Base-by-base conservation (phyloP, 2,113 vertebrate genomes). In the Etia nguti region DNA sequence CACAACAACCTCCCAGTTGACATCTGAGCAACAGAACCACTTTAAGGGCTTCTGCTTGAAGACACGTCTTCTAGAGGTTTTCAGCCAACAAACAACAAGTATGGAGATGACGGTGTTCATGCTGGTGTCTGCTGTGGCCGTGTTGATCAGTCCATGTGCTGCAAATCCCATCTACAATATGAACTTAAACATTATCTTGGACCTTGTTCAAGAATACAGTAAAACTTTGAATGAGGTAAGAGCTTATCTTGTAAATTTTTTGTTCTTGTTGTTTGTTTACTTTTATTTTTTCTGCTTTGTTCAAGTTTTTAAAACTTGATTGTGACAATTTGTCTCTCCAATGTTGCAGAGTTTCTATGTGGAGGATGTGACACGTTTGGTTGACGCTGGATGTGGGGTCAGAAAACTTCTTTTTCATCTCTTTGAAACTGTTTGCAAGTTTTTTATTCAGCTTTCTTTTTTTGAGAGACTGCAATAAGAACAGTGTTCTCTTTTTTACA, bases 91-190 rank as follows among this genome's bases (percentile, higher is more conserved):
- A 80, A 15, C 73, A 59, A 8, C 1, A 3, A 38, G 13, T 11
- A 85, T 89, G 92, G 82, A 86, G 87, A 85, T 22, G 31, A 18
- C 8, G 2, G 4, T 82, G 41, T 11, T 91, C 24, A 52, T 93
- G 26, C 79, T 92, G 60, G n/a, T 91, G 2, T 86, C 55, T 3
- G 16, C 52, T 41, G 62, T 26, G 29, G 55, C 50, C 1, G 48
- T 91, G 73, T 52, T 87, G 80, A 31, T 29, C 55, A 18, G 7
- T 43, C 2, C 38, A 2, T 41, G 46, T 43, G 2, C 12, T 11
- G 2, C 1, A 6, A 3, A 1, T 9, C 16, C 80, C 4, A 1
- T 5, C 11, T 8, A 1, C 0, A 59, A 59, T 0, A n/a, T n/a
- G n/a, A n/a, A n/a, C 56, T 1, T 57, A 57, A 54, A 62, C 0